Evolutionary conservation across 2,888 invertebrate species (phyloP).

Genomic region (Sinhomidia bicolor): DNA sequence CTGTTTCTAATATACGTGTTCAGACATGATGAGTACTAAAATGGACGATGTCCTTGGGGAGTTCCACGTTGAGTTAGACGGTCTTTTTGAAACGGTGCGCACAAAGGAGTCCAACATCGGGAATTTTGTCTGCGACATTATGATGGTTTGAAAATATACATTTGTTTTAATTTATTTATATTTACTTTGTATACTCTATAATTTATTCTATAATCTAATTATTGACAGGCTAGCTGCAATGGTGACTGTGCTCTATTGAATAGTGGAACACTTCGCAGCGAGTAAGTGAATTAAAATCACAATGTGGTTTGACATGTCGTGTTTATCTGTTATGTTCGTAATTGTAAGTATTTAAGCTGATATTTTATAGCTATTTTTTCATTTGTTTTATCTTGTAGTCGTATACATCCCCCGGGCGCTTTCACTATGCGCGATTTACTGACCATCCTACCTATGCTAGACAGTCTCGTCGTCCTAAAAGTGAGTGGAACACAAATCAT

Average conservation of each 20-base stretch:
- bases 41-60: conserved; percentile 92
- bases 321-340: too few species aligned
- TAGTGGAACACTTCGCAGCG: conserved; percentile 92
- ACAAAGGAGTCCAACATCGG: conserved; percentile 93
- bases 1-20: conserved; percentile 74
- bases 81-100: conserved; percentile 90
- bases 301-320: background rate
- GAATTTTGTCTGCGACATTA: conserved; percentile 82
- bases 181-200: too few species aligned
- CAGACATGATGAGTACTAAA: conserved; percentile 90
- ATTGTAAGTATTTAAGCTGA: too few species aligned
- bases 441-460: conserved; percentile 92
- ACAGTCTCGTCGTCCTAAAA: conserved; percentile 90
- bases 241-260: conserved; percentile 93
- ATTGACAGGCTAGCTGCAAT: conserved; percentile 91
- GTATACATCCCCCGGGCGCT: conserved; percentile 90
- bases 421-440: conserved; percentile 93
- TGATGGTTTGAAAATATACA: too few species aligned
- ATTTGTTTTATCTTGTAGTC: conserved; percentile 38
- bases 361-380: background rate
- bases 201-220: too few species aligned
- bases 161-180: too few species aligned
- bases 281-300: conserved; percentile 81
- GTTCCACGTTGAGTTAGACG: conserved; percentile 93
- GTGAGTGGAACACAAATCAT: conserved; percentile 87